Evolutionary conservation across 2,888 invertebrate genomes (phyloP), one percentile per base, ranked within the genome.

Genomic region (Crocallis elinguaria): DNA sequence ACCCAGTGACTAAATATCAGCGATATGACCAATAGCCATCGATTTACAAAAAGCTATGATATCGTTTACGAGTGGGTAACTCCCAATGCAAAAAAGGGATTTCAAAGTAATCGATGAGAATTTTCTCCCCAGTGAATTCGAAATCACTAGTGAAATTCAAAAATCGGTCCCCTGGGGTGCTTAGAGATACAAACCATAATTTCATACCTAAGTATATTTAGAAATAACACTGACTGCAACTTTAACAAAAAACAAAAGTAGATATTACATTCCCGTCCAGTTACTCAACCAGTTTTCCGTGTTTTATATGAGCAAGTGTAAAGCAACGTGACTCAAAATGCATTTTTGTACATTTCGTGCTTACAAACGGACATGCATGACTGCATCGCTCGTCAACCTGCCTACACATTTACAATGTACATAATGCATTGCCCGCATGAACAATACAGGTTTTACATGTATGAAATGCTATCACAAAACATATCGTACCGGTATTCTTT

Each of bases 221-320:
- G 1, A 16, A 39, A 30, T n/a, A n/a, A 30, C 3, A 41, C 17
- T 21, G 19, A 11, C 11, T 36, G 21, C 6, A 36, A 36, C 19
- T 8, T 36, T 5, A 12, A n/a, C 23, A 8, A 3, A 9, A 37
- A 21, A 2, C 12, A 33, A 8, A 14, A 5, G 35, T 13, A 32
- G 32, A 9, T 33, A 21, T 35, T 17, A 13, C 13, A 38, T 25
- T 38, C 25, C 23, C 9, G 25, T 25, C 14, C 8, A 25, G 25
- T 14, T 25, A 25, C 14, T 14, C 25, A n/a, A 38, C 38, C 38
- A 13, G 38, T 38, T 38, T 38, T 25, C 38, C 38, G 25, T 38
- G 14, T 23, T 37, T 37, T 13, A 12, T 6, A 32, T 14, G 16
- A 32, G 9, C 35, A 3, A 19, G 35, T 23, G 36, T 37, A 25